Conservation (phyloP, 2,113 vertebrate genomes). For the Sylvietta virens region DNA sequence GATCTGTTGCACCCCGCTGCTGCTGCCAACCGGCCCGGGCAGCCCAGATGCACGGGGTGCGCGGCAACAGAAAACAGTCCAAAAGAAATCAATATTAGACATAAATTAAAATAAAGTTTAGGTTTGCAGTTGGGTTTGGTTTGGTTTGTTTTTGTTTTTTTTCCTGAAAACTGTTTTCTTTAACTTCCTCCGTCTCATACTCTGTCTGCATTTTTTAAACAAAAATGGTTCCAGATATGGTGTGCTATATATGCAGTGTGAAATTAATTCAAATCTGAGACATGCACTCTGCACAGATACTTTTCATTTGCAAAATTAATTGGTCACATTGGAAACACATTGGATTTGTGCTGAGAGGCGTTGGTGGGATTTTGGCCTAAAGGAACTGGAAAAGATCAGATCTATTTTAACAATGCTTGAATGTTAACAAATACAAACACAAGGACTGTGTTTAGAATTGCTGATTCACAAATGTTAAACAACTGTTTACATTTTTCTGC, state of each 20-base stretch:
- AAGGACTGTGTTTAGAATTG: background rate
- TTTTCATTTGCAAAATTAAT: slow-evolving; percentile 9
- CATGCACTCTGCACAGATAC: background rate
- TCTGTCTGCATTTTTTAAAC: background rate
- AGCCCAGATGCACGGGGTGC: no score
- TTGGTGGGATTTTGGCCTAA: background rate
- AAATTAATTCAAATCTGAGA: background rate
- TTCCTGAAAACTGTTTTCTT: background rate
- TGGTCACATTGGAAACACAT: background rate
- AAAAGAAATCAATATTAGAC: background rate
- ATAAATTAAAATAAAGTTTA: background rate
- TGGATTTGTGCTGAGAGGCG: background rate
- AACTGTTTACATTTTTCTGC: background rate
- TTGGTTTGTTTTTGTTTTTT: no score
- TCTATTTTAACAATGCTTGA: background rate
- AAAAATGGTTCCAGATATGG: background rate
- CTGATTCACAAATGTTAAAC: background rate
- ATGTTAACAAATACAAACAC: background rate
- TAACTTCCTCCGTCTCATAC: background rate
- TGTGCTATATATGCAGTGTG: background rate
- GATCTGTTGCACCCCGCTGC: no score
- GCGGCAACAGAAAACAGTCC: no score
- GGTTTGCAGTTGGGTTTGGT: background rate
- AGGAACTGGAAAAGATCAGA: background rate
- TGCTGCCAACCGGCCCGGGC: no score